Percentiles rank a stretch among this genome's conserved stretches.
Conservation (phyloP, 1,140 invertebrate genomes). For the Drosophila ambigua region DNA sequence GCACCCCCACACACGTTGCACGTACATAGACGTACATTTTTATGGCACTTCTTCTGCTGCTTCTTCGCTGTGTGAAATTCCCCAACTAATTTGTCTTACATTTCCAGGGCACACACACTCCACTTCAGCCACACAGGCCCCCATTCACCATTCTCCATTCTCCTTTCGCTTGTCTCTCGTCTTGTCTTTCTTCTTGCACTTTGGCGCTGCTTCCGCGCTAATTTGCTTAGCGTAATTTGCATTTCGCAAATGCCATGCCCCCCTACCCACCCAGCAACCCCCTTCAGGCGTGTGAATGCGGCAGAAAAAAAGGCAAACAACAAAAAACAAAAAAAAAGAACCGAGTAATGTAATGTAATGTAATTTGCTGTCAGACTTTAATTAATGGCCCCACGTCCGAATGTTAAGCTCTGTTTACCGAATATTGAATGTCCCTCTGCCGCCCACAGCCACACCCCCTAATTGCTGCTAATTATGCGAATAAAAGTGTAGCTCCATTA, state of each 20-base stretch:
- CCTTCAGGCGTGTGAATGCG: constrained; percentile 55
- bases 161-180: not conserved
- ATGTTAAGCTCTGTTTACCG: constrained; percentile 56
- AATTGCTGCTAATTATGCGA: constrained; percentile 77
- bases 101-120: constrained; percentile 43
- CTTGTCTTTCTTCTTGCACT: constrained; percentile 57
- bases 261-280: too few species aligned
- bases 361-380: constrained; percentile 46
- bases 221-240: constrained; percentile 79
- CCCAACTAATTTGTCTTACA: constrained; percentile 71
- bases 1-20: too few species aligned
- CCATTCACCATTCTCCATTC: too few species aligned
- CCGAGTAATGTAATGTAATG: constrained; percentile 4
- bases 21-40: constrained; percentile 5
- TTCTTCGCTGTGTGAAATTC: not conserved
- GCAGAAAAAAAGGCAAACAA: constrained; percentile 2
- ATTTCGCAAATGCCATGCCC: constrained; percentile 68
- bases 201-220: constrained; percentile 74
- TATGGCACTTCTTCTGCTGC: not conserved
- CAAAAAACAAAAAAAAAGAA: not conserved
- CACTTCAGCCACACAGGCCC: not conserved
- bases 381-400: constrained; percentile 44
- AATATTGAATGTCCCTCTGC: constrained; percentile 44
- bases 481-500: constrained; percentile 58
- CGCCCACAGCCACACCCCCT: constrained; percentile 21